Conservation (phyloP, 1,140 invertebrate genomes). For the Sesamia nonagrioides region DNA sequence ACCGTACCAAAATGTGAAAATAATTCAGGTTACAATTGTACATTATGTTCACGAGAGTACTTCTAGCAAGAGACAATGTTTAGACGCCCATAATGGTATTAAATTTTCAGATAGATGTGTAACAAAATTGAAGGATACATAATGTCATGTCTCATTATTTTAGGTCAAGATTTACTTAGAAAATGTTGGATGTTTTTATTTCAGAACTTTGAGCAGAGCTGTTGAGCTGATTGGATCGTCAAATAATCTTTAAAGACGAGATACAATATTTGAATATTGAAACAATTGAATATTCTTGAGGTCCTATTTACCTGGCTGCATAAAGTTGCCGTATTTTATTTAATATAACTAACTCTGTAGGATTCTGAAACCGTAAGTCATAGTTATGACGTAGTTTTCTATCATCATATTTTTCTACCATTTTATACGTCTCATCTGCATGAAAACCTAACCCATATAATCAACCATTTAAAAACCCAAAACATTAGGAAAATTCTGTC, state of each 20-base stretch:
- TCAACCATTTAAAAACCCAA: neutral
- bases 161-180: conserved; percentile 28
- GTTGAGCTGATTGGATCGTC: neutral
- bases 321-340: too few species aligned
- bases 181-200: conserved; percentile 1
- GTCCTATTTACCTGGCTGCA: neutral
- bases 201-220: neutral
- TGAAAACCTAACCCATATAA: neutral
- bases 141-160: conserved; percentile 38
- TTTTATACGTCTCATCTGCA: neutral
- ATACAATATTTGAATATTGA: too few species aligned
- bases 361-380: too few species aligned
- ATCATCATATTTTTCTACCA: too few species aligned
- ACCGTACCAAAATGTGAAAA: conserved; percentile 37
- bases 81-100: conserved; percentile 55
- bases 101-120: conserved; percentile 50
- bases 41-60: conserved; percentile 34
- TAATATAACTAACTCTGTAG: too few species aligned
- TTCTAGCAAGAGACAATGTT: conserved; percentile 42
- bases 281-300: neutral
- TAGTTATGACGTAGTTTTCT: too few species aligned
- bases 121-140: conserved; percentile 37
- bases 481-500: neutral
- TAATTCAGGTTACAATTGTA: conserved; percentile 38
- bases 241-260: neutral